Percentiles rank a stretch among this genome's conserved stretches.
Evolutionary conservation across 1,140 invertebrate species (phyloP).

Genomic region (Semibalanus balanoides): DNA sequence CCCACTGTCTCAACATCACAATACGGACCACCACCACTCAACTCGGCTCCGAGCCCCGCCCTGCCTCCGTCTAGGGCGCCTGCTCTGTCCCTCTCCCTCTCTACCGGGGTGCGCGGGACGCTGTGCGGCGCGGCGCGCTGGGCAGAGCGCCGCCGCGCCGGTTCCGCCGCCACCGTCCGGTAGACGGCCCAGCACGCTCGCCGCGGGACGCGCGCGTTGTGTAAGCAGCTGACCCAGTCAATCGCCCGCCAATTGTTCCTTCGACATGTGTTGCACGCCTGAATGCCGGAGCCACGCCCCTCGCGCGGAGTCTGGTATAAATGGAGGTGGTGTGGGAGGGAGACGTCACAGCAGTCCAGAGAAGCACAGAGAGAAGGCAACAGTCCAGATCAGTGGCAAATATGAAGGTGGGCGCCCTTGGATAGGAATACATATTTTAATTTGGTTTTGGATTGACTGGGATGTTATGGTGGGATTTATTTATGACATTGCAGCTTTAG

Average conservation of each 20-base stretch:
- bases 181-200: too few species aligned
- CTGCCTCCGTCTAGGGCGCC: too few species aligned
- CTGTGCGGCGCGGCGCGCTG: too few species aligned
- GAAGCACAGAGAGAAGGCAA: neutral
- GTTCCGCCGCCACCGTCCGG: too few species aligned
- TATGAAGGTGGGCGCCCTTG: neutral
- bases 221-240: neutral
- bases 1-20: too few species aligned
- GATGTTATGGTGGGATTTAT: neutral
- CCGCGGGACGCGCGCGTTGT: neutral
- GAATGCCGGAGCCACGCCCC: too few species aligned
- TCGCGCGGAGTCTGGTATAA: neutral
- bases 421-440: neutral
- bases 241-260: neutral
- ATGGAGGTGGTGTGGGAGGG: neutral
- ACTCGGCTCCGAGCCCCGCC: too few species aligned
- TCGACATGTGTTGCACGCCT: neutral
- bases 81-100: too few species aligned
- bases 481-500: neutral
- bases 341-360: neutral
- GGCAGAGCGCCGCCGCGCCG: too few species aligned
- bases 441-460: neutral
- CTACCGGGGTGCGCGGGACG: too few species aligned
- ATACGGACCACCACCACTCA: too few species aligned
- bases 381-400: neutral